phyloP scores from a whole-genome alignment of 2,888 invertebrate species.

The Apoderus coryli region DNA sequence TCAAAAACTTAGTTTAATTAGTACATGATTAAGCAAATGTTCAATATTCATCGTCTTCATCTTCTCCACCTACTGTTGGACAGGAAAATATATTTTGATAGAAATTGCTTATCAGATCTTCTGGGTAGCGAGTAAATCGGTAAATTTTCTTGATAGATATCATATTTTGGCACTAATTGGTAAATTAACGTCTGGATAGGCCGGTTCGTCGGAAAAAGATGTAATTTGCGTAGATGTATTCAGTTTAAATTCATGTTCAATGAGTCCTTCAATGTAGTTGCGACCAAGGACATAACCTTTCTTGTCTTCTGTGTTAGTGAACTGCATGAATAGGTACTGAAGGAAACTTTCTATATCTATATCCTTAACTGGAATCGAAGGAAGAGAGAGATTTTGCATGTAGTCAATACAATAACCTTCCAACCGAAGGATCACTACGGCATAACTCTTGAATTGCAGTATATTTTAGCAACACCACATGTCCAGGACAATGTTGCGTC shows the following conservation, averaged over 20 bases:
- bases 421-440: too few relatives aligned
- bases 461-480: too few relatives aligned
- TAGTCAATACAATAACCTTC: too few relatives aligned
- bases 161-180: slow-evolving; percentile 7
- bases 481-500: too few relatives aligned
- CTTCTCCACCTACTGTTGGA: slow-evolving; percentile 7
- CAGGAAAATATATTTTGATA: slow-evolving; percentile 6
- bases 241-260: slow-evolving; percentile 7
- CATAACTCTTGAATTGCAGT: too few relatives aligned
- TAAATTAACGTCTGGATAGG: slow-evolving; percentile 5
- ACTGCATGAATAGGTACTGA: slow-evolving; percentile 6
- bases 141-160: slow-evolving; percentile 5
- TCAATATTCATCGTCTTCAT: slow-evolving; percentile 6
- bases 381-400: too few relatives aligned
- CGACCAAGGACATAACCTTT: slow-evolving; percentile 4
- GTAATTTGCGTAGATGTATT: slow-evolving; percentile 4
- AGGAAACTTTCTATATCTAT: slow-evolving; percentile 5
- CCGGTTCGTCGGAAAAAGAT: slow-evolving; percentile 5
- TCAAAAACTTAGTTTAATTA: slow-evolving; percentile 3
- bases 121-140: slow-evolving; percentile 1
- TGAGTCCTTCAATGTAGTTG: slow-evolving; percentile 5
- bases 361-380: too few relatives aligned
- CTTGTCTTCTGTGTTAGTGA: slow-evolving; percentile 5
- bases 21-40: slow-evolving; percentile 2
- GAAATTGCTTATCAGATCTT: slow-evolving; percentile 3